A percentile compares a stretch with the other conserved stretches of the same genome.
These are phyloP conservation scores for Asarcornis scutulata DNA, from an alignment of 2,113 vertebrate genomes.

Conservation along the genomic window DNA sequence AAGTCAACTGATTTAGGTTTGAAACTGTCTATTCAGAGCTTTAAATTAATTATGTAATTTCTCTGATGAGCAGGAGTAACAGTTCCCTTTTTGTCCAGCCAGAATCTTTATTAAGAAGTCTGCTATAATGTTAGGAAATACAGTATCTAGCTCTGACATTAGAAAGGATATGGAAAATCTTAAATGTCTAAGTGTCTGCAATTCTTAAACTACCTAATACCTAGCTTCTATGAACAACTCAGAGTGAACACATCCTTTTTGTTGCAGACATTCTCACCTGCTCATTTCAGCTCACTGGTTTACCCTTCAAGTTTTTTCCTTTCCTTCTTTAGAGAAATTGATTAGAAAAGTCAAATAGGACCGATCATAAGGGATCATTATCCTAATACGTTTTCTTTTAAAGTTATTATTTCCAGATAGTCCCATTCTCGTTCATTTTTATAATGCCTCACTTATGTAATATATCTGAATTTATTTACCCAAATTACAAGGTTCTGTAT, in stretches of 20 bases:
- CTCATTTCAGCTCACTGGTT: not conserved
- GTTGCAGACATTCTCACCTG: not conserved
- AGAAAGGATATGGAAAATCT: not conserved
- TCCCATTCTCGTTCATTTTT: not conserved
- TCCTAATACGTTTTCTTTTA: not conserved
- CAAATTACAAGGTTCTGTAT: not conserved
- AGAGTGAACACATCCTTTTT: not conserved
- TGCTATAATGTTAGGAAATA: not conserved
- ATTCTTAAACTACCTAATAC: not conserved
- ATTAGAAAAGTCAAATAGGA: not conserved
- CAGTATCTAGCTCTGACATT: not conserved
- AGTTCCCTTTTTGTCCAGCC: too few relatives aligned
- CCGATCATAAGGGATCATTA: not conserved
- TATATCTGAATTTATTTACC: not conserved
- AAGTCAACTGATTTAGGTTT: not conserved
- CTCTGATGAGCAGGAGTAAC: not conserved
- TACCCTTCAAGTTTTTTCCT: not conserved
- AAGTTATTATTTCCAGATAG: not conserved
- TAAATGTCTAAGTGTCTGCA: not conserved
- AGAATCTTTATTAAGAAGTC: not conserved
- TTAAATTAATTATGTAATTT: not conserved
- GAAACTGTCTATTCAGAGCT: not conserved
- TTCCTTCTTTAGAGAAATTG: not conserved
- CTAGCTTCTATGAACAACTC: not conserved
- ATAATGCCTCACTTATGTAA: not conserved